Evolutionary conservation across 2,888 invertebrate genomes (phyloP), one percentile per base, ranked within the genome.

Genomic region (Chaitophorus viminalis): DNA sequence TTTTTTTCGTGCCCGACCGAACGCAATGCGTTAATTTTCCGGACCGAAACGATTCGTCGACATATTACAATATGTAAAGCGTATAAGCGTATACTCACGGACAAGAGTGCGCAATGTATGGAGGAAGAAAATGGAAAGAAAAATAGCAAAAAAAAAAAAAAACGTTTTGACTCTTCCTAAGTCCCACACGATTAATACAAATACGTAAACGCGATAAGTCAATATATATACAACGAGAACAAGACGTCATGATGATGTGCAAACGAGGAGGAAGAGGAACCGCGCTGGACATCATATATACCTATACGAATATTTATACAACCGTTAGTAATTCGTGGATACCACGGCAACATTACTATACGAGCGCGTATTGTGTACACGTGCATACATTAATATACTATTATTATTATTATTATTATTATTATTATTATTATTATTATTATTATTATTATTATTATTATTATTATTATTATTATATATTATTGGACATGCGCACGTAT

Each of bases 401-500:
- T n/a, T 65, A 65, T 65, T 65, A n/a, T n/a, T n/a, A 65, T n/a
- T n/a, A 65, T 65, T n/a, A n/a, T n/a, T n/a, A n/a, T n/a, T 29
- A 11, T 52, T 39, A 39, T 83, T 25, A 68, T 39, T 39, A 39
- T 9, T 39, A 39, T 68, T n/a, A 4, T 9, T 39, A 8, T 39
- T 5, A 9, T 39, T 39, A 68, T 11, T 29, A 11, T 52, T 39
- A 39, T 83, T 25, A n/a, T n/a, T 29, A 68, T 39, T 39, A 39
- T 9, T 39, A 39, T 68, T n/a, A 4, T 9, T 39, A 8, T 39
- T 5, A 9, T 39, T 39, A 68, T 11, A 1, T 29, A 11, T 52
- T 39, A 39, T 83, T 25, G 39, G 75, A 83, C 70, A 68, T 79
- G 72, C 85, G 72, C 86, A 86, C 86, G 86, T 86, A 86, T 79